Evolutionary conservation across 2,888 invertebrate species (phyloP).

Genomic region (Calliopum simillimum): DNA sequence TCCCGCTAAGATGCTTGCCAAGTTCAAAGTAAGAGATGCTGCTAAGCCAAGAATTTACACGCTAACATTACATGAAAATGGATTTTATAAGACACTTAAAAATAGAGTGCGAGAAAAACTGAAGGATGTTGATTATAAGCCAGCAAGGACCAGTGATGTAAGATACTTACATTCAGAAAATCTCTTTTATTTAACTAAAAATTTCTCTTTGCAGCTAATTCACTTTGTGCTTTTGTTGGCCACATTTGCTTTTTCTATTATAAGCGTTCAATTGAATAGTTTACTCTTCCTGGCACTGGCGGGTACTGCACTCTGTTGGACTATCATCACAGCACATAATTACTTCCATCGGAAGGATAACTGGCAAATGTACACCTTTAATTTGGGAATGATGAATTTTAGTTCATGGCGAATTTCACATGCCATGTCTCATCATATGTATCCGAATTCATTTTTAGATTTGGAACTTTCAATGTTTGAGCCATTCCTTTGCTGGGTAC

Average conservation of each 20-base stretch:
- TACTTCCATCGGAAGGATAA: slow-evolving; percentile 81
- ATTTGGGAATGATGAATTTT: slow-evolving; percentile 73
- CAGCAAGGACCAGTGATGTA: slow-evolving; percentile 61
- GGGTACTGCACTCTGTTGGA: slow-evolving; percentile 72
- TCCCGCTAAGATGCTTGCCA: slow-evolving; percentile 73
- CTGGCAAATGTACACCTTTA: slow-evolving; percentile 83
- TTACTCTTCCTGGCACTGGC: slow-evolving; percentile 64
- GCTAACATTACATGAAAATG: slow-evolving; percentile 78
- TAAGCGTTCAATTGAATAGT: slow-evolving; percentile 61
- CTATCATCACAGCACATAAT: slow-evolving; percentile 77
- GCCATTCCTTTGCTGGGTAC: slow-evolving; percentile 76
- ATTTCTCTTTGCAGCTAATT: slow-evolving; percentile 55
- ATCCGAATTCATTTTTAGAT: slow-evolving; percentile 82
- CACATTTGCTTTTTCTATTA: slow-evolving; percentile 62
- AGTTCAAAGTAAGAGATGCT: slow-evolving; percentile 76
- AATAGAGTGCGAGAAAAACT: slow-evolving; percentile 70
- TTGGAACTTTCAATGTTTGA: slow-evolving; percentile 77
- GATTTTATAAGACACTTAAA: slow-evolving; percentile 81
- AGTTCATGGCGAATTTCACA: slow-evolving; percentile 82
- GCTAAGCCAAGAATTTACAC: slow-evolving; percentile 75
- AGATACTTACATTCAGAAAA: slow-evolving; percentile 37
- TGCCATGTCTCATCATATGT: slow-evolving; percentile 81
- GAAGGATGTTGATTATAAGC: slow-evolving; percentile 69
- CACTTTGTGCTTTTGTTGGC: slow-evolving; percentile 64
- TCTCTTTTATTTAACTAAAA: background rate